A percentile compares a stretch with the other conserved stretches of the same genome.
These are phyloP conservation scores for Pelosia muscerda DNA, from an alignment of 2,888 invertebrate species.

Conservation along the genomic window DNA sequence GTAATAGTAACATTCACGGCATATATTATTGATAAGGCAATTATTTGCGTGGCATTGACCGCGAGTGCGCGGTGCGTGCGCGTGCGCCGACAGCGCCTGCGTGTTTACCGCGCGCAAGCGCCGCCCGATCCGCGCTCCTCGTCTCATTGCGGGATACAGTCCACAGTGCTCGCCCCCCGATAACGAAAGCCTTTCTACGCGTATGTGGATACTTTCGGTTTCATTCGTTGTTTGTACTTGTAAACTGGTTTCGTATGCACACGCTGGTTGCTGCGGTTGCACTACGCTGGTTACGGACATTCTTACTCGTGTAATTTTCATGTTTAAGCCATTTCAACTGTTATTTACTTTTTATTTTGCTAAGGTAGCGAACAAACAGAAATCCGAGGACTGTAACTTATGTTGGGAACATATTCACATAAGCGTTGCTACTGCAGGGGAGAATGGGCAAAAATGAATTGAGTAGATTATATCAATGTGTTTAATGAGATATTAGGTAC, in stretches of 20 bases:
- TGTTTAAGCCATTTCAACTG: neutral
- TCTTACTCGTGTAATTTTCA: neutral
- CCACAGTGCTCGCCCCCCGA: constrained; percentile 6
- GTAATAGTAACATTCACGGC: constrained; percentile 17
- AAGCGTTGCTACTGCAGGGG: neutral
- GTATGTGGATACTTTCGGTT: constrained; percentile 43
- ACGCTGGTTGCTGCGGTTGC: constrained; percentile 2
- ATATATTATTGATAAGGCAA: constrained; percentile 50
- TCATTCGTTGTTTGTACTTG: constrained; percentile 25
- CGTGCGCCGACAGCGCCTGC: constrained; percentile 55
- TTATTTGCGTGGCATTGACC: constrained; percentile 59
- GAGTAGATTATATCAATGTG: too few relatives aligned
- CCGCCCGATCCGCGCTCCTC: constrained; percentile 8
- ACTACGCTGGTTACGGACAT: constrained; percentile 11
- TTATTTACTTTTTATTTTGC: neutral
- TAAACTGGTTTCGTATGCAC: constrained; percentile 30
- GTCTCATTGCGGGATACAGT: constrained; percentile 15
- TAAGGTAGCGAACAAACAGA: neutral
- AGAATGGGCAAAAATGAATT: neutral
- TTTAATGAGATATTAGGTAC: too few relatives aligned
- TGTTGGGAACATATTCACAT: too few relatives aligned
- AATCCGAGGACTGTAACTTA: neutral
- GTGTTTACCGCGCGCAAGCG: constrained; percentile 53
- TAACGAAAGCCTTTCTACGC: constrained; percentile 44
- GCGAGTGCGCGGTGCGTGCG: constrained; percentile 28